Evolutionary conservation across 2,888 invertebrate genomes (phyloP), one percentile per base, ranked within the genome.

Genomic region (Drosophila austrosaltans): DNA sequence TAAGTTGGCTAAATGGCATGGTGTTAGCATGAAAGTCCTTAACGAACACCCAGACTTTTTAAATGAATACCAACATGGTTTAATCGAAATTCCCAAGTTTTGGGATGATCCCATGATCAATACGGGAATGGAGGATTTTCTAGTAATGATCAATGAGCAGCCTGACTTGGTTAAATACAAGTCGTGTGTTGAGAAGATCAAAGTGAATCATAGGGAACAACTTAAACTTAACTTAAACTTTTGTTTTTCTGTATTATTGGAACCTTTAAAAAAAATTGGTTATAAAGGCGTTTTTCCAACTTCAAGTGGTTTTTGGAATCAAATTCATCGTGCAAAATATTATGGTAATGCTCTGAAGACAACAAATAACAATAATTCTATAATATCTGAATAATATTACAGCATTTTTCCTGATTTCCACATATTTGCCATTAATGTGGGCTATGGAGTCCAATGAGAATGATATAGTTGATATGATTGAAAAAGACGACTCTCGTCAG

Each of bases 1-100:
- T 1, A 87, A 92, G 2, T 66, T 93, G 66, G 93, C 93, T 0
- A 91, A 91, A 74, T 92, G 93, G 75, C 93, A 93, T 75, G 92
- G 79, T 0, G 69, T 63, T 91, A 80, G 82, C 92, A 6, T 92
- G 91, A 28, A 90, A 92, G 0, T 92, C 0, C 81, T 90, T 42
- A 92, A 92, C 48, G 81, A 90, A 63, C 32, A 80, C 25, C 83
- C 86, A 0, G 20, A 30, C 1, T 10, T 67, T 5, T 40, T 82
- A 0, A 40, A 66, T 2, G 42, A 63, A 1, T 8, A 91, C 91
- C 25, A 90, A 91, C 1, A 92, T 90, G 7, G 87, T 85, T 63
- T 93, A 90, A 68, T 81, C 82, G 32, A 91, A 60, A 25, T 82
- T 69, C 73, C 82, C 81, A 0, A 63, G 59, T 2, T 1, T 77